Percentiles rank a stretch among this genome's conserved stretches.
phyloP scores from a whole-genome alignment of 1,140 invertebrate genomes.

The Spodoptera litura region DNA sequence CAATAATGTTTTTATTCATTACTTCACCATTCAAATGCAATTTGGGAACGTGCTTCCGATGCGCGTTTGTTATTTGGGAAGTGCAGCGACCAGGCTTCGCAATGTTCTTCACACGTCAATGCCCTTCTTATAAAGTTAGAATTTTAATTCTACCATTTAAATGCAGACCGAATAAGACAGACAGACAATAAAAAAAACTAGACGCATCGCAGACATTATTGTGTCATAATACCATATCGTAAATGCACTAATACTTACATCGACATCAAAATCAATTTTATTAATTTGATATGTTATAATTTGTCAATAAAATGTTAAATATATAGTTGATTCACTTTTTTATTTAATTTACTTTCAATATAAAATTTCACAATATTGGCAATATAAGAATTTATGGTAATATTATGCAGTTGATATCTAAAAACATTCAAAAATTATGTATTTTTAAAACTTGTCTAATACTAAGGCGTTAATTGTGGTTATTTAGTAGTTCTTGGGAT shows the following conservation, averaged over 20 bases:
- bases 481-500: constrained; percentile 29
- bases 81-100: constrained; percentile 54
- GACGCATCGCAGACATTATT: constrained; percentile 12
- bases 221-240: constrained; percentile 11
- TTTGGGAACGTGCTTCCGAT: constrained; percentile 75
- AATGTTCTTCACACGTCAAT: constrained; percentile 32
- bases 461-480: constrained; percentile 32
- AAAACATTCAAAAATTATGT: constrained; percentile 35
- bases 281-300: constrained; percentile 27
- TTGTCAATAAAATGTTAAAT: constrained; percentile 36
- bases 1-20: constrained; percentile 53
- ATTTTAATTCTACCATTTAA: constrained; percentile 25
- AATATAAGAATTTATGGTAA: constrained; percentile 34
- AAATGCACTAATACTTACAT: constrained; percentile 29
- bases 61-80: constrained; percentile 54
- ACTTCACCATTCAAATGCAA: constrained; percentile 71
- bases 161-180: constrained; percentile 10
- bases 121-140: not conserved
- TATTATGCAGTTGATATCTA: constrained; percentile 37
- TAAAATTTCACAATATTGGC: constrained; percentile 20
- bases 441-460: constrained; percentile 38
- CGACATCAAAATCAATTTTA: constrained; percentile 35
- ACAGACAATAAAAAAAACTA: constrained; percentile 23
- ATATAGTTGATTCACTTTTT: constrained; percentile 13
- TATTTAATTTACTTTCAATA: constrained; percentile 14